Conservation (phyloP, 1,140 invertebrate genomes). For the Coelopa frigida region DNA sequence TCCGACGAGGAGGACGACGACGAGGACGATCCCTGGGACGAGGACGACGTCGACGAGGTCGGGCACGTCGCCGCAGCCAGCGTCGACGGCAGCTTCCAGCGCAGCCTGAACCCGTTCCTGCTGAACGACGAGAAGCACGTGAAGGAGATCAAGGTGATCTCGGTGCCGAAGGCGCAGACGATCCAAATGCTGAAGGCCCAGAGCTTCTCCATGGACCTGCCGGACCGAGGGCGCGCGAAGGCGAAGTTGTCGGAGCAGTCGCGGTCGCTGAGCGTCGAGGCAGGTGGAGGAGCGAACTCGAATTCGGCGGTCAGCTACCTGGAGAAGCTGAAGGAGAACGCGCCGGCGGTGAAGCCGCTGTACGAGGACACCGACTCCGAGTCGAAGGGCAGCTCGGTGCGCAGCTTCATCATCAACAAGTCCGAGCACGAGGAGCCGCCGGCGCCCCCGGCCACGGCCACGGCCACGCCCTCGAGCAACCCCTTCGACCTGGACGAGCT, state of each 20-base stretch:
- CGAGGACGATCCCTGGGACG: slow-evolving; percentile 15
- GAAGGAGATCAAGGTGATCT: slow-evolving; percentile 25
- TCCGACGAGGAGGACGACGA: slow-evolving; percentile 20
- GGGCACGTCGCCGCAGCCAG: slow-evolving; percentile 1
- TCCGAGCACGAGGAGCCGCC: slow-evolving; percentile 23
- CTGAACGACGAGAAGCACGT: slow-evolving; percentile 36
- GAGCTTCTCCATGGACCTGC: slow-evolving; percentile 12
- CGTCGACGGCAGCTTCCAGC: slow-evolving; percentile 8
- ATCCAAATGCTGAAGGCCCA: slow-evolving; percentile 25
- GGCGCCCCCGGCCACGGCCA: not conserved
- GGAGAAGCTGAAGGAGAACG: slow-evolving; percentile 29
- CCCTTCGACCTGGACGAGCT: slow-evolving; percentile 34
- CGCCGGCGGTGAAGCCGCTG: slow-evolving; percentile 18
- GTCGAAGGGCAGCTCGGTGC: slow-evolving; percentile 50
- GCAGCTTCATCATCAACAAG: slow-evolving; percentile 37
- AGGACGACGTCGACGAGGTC: slow-evolving; percentile 16
- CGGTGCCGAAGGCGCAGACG: slow-evolving; percentile 26
- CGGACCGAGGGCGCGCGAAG: slow-evolving; percentile 11
- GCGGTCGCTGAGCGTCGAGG: slow-evolving; percentile 5
- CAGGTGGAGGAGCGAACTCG: not conserved
- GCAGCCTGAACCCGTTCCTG: slow-evolving; percentile 14
- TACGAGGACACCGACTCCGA: slow-evolving; percentile 46
- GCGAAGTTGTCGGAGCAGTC: not conserved
- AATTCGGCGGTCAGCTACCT: slow-evolving; percentile 14
- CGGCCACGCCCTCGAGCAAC: slow-evolving; percentile 20